A percentile compares a stretch with the other conserved stretches of the same genome.
Conservation (phyloP, 1,140 invertebrate genomes). For the Drosophila chauvacae region DNA sequence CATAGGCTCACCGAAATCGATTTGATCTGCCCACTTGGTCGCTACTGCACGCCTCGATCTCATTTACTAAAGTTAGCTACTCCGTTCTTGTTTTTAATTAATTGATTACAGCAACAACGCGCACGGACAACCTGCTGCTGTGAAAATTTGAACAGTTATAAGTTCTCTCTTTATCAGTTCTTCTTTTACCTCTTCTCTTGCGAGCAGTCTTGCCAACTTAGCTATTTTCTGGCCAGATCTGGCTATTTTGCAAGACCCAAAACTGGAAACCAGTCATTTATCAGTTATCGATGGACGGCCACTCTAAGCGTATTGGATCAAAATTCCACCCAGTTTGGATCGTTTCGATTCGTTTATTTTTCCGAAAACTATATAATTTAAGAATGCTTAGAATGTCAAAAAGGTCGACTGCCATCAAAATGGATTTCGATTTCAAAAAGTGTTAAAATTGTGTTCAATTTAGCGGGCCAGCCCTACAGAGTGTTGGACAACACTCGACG, state of each 20-base stretch:
- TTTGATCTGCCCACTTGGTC: slow-evolving; percentile 5
- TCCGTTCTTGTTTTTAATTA: slow-evolving; percentile 59
- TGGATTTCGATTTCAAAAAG: background rate
- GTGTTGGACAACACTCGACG: slow-evolving; percentile 22
- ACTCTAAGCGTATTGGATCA: background rate
- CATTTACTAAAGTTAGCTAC: slow-evolving; percentile 39
- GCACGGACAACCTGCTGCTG: slow-evolving; percentile 17
- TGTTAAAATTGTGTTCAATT: background rate
- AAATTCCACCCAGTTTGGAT: too few relatives aligned
- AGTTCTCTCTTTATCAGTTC: too few relatives aligned
- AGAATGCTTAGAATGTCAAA: background rate
- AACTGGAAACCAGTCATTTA: background rate
- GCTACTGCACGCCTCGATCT: slow-evolving; percentile 13
- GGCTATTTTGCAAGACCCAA: too few relatives aligned
- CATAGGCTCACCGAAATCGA: slow-evolving; percentile 3
- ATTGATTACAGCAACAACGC: slow-evolving; percentile 38
- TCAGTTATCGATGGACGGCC: background rate
- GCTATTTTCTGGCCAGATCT: too few relatives aligned
- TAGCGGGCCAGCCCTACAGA: slow-evolving; percentile 4
- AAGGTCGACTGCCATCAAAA: background rate
- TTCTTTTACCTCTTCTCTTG: too few relatives aligned
- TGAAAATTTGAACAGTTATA: slow-evolving; percentile 18
- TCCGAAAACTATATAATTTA: background rate
- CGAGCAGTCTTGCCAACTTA: too few relatives aligned
- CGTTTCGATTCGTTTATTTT: background rate